These are phyloP conservation scores for Epizoanthus rinbou DNA, from an alignment of 92 coral and sea anemone species.

Conservation along the genomic window DNA sequence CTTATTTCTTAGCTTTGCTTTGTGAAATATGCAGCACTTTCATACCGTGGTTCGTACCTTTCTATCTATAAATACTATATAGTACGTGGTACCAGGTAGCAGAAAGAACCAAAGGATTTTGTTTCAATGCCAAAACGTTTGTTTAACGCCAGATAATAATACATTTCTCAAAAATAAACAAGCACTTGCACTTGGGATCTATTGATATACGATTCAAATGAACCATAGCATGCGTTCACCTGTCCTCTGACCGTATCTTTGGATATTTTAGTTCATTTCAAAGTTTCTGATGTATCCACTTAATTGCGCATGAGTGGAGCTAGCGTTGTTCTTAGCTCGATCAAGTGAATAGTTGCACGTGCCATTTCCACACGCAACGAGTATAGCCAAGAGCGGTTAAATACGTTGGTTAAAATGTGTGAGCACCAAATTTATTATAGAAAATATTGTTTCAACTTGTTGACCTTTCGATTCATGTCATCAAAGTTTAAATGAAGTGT, in stretches of 20 bases:
- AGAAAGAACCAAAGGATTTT: neutral
- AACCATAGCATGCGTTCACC: neutral
- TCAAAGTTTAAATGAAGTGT: neutral
- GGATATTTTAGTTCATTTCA: no score
- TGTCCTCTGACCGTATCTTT: no score
- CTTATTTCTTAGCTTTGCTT: neutral
- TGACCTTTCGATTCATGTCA: conserved; percentile 13
- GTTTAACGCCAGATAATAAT: neutral
- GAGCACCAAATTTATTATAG: neutral
- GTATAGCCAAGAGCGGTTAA: neutral
- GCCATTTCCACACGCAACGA: neutral
- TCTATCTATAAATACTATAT: neutral
- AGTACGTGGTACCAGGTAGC: neutral
- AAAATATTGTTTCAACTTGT: conserved; percentile 14
- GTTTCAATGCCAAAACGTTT: neutral
- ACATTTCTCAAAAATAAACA: neutral
- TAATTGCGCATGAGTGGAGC: neutral
- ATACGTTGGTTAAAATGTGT: neutral
- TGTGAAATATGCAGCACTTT: neutral
- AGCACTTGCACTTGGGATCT: neutral
- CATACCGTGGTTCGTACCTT: neutral
- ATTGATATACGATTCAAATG: conserved; percentile 15
- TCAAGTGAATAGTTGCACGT: neutral
- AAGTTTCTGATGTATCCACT: neutral
- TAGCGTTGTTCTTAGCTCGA: neutral